phyloP scores from a whole-genome alignment of 2,888 invertebrate species.

The Lutraria lutraria region DNA sequence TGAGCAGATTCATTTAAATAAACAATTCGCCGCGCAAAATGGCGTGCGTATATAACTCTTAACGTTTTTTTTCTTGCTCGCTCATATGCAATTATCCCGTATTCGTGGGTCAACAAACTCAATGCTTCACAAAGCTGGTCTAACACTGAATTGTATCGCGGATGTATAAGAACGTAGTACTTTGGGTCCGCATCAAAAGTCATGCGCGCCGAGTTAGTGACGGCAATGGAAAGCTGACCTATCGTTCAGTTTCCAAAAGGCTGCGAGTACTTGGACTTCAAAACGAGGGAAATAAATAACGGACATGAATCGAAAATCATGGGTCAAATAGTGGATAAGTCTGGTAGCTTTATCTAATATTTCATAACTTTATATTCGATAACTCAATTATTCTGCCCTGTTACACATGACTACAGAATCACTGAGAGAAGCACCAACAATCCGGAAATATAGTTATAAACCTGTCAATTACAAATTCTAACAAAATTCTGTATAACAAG shows the following conservation, averaged over 20 bases:
- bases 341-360: neutral
- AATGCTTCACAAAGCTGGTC: too few species aligned
- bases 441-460: neutral
- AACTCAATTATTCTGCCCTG: neutral
- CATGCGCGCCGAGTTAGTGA: too few species aligned
- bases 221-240: too few species aligned
- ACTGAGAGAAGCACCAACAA: neutral
- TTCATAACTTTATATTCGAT: too few species aligned
- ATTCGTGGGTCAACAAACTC: neutral
- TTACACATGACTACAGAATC: neutral
- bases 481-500: neutral
- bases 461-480: neutral
- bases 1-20: neutral
- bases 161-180: too few species aligned
- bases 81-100: neutral
- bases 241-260: too few species aligned
- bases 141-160: too few species aligned
- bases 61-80: neutral
- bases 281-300: neutral
- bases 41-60: neutral
- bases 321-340: neutral
- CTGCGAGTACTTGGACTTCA: neutral
- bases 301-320: neutral
- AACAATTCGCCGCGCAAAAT: neutral
- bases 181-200: neutral